These are phyloP conservation scores for Tympanuchus pallidicinctus DNA, from an alignment of 2,113 vertebrate genomes.

Conservation along the genomic window DNA sequence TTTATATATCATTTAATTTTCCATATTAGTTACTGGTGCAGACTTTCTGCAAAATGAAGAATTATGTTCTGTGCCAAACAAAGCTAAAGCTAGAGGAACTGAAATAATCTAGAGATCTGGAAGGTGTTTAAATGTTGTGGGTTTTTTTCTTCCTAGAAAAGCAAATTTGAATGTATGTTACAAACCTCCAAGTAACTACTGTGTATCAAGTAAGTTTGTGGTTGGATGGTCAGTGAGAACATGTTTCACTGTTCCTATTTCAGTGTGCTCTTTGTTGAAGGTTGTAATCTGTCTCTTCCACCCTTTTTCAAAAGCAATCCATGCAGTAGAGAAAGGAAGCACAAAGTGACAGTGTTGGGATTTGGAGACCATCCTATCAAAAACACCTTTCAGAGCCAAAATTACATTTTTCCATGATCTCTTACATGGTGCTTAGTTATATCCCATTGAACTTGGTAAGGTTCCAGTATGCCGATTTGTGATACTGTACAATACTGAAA, in stretches of 20 bases:
- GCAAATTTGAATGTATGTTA: not conserved
- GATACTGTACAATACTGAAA: not conserved
- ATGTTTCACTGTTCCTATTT: conserved; percentile 9
- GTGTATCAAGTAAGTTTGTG: not conserved
- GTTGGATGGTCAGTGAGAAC: not conserved
- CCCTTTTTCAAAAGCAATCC: not conserved
- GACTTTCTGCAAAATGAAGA: not conserved
- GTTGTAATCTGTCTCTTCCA: not conserved
- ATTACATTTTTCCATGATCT: conserved; percentile 44
- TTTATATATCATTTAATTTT: not conserved
- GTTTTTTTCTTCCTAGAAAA: not conserved
- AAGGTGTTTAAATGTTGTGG: not conserved
- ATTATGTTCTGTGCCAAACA: not conserved
- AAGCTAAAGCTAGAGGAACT: not conserved
- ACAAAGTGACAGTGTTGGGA: not conserved
- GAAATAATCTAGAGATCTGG: not conserved
- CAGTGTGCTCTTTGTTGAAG: not conserved
- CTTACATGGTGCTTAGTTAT: not conserved
- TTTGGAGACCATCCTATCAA: not conserved
- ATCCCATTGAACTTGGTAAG: not conserved
- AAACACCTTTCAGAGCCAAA: conserved; percentile 61
- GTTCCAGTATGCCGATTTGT: not conserved
- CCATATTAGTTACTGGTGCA: not conserved
- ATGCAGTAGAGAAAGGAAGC: conserved; percentile 9
- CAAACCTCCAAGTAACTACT: not conserved